Evolutionary conservation across 2,888 invertebrate genomes (phyloP), one percentile per base, ranked within the genome.

Genomic region (Nematopogon swammerdamellus): DNA sequence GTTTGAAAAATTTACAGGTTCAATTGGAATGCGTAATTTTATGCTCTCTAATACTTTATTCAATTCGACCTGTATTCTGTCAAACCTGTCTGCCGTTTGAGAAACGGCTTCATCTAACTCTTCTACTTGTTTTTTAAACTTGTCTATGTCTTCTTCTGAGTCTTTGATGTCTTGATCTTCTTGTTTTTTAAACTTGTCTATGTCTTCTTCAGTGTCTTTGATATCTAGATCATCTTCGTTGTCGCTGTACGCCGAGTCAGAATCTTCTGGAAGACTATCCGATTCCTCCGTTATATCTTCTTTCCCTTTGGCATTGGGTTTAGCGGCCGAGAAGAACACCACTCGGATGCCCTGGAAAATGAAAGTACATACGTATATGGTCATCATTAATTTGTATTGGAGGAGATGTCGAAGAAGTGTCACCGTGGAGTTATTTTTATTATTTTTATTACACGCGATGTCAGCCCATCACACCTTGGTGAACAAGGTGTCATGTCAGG

Each of bases 241-340:
- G 49, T 67, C 62, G 36, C 58, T 53, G 19, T 56, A 48, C 42
- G 50, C 52, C 6, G 56, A 54, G 2, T 56, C 54, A 6, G 52
- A 49, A 18, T 61, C 59, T 19, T 25, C 47, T n/a, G 17, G 17
- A 18, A 19, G 53, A 53, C 2, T 53, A 11, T 62, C 60, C 46
- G 62, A 66, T 42, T 67, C 64, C 63, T 77, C 77, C 1, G 71
- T 70, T 63, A 76, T 67, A n/a, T n/a, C n/a, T 62, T 72, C 75
- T 45, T 68, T 69, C 53, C 74, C 71, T 58, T 80, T 79, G 54
- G 86, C 80, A 11, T 70, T 72, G 30, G 80, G 82, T 64, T 85
- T 68, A 1, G 86, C 81, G 0, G 97, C 97, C 1, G 96, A 98
- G 80, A 94, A 99, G 72, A 99, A 99, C 8, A 91, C 91, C 19